Evolutionary conservation across 1,140 invertebrate genomes (phyloP).

Genomic region (Babylonia areolata): DNA sequence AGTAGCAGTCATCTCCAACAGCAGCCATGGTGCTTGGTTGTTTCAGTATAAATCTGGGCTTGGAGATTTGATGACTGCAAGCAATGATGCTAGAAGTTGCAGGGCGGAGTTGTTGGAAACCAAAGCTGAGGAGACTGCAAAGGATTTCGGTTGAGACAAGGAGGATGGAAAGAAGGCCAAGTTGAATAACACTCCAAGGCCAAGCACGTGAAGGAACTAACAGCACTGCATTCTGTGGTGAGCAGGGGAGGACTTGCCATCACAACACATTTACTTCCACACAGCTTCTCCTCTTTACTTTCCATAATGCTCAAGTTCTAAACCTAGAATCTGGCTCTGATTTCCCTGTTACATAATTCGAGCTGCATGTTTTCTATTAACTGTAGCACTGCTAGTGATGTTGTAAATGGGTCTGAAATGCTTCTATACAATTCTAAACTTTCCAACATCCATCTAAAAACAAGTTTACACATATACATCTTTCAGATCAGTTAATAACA

Average conservation of each 20-base stretch:
- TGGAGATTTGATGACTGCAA: background rate
- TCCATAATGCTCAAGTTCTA: too few relatives aligned
- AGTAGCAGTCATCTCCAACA: conserved; percentile 60
- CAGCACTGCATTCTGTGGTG: background rate
- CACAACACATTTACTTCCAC: background rate
- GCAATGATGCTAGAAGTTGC: background rate
- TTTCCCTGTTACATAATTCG: background rate
- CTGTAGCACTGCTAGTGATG: too few relatives aligned
- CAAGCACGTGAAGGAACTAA: background rate
- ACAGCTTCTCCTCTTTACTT: background rate
- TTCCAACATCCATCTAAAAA: too few relatives aligned
- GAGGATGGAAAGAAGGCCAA: background rate
- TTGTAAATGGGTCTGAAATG: too few relatives aligned
- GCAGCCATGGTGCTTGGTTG: conserved; percentile 43
- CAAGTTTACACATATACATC: too few relatives aligned
- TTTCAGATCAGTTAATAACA: too few relatives aligned
- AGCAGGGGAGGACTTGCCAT: background rate
- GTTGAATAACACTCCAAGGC: background rate
- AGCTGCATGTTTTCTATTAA: too few relatives aligned
- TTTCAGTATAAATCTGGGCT: background rate
- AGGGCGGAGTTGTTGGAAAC: background rate
- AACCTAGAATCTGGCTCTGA: background rate
- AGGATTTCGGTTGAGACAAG: conserved; percentile 17
- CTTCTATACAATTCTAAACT: too few relatives aligned
- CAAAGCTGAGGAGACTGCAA: conserved; percentile 19